Evolutionary conservation across 64 coral and sea anemone species (phyloP), one percentile per base, ranked within the genome.

Genomic region (Acropora tenuis): DNA sequence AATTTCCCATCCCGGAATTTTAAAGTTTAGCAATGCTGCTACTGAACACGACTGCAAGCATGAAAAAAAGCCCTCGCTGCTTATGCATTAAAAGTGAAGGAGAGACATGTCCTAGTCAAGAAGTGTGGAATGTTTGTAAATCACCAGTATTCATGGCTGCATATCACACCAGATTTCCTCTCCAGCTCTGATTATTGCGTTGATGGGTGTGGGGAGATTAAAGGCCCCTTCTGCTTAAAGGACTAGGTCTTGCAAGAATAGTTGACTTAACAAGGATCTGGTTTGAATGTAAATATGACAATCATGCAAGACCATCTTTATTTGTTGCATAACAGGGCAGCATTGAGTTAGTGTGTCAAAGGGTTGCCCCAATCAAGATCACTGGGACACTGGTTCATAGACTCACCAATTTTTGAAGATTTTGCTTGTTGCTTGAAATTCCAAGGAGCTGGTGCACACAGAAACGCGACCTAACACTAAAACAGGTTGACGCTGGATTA

Each of bases 161-260:
- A 94, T 90, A 87, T 87, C 59, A 94, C 92, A 48, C 87, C 87
- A 58, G 87, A 94, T 88, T 94, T 94, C 85, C 75, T 94, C 13
- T 94, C 78, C 74, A 49, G 69, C 47, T 94, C 87, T 89, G 87
- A 94, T 19, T 94, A 87, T 74, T 94, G 92, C 82, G 87, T 87
- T 61, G 41, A 83, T 1, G 92, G 92, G 58, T 1, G 52, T 55
- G 52, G 52, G 52, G 52, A 55, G 52, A 2, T 55, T 55, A 55
- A 55, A 55, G 5, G 52, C 10, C 52, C 6, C 52, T 55, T 7
- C 52, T 55, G 52, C 52, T 55, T 55, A 55, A 55, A 55, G 52
- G 52, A 55, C 5, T 55, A 7, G 52, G 52, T 7, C 10, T 55
- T 55, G 5, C 52, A 55, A 7, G 52, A 55, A 55, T 55, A 55